Evolutionary conservation across 1,140 invertebrate species (phyloP).

Genomic region (Lepidostoma basale): DNA sequence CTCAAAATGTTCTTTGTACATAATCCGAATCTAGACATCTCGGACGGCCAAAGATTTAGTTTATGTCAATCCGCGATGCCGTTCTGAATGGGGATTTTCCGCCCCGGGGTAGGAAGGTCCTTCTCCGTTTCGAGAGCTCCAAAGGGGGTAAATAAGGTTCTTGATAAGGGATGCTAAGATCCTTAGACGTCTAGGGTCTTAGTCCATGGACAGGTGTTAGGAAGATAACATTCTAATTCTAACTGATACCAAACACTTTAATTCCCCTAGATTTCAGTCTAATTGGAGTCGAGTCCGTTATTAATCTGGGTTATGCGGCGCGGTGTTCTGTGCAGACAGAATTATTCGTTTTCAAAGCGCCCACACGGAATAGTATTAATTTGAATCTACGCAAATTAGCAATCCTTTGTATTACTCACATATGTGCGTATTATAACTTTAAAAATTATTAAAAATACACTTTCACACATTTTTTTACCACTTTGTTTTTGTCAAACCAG

Average conservation of each 20-base stretch:
- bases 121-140: neutral
- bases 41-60: constrained; percentile 14
- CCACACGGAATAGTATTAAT: too few species aligned
- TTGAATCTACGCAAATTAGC: too few species aligned
- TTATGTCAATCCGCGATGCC: constrained; percentile 11
- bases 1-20: neutral
- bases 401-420: too few species aligned
- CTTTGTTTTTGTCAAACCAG: too few species aligned
- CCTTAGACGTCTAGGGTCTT: constrained; percentile 18
- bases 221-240: constrained; percentile 18
- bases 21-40: neutral
- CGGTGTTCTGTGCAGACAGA: too few species aligned
- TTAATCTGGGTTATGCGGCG: neutral
- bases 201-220: constrained; percentile 16
- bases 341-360: too few species aligned
- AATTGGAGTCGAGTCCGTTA: neutral
- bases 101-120: neutral
- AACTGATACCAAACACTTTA: constrained; percentile 14
- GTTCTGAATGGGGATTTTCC: neutral
- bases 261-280: constrained; percentile 3
- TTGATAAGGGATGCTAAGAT: constrained; percentile 19
- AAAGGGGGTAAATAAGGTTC: constrained; percentile 13
- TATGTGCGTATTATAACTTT: too few species aligned
- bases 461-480: too few species aligned
- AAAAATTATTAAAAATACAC: too few species aligned